These are phyloP conservation scores for Ophioninae sp. DNA, from an alignment of 2,888 invertebrate genomes.

Conservation along the genomic window DNA sequence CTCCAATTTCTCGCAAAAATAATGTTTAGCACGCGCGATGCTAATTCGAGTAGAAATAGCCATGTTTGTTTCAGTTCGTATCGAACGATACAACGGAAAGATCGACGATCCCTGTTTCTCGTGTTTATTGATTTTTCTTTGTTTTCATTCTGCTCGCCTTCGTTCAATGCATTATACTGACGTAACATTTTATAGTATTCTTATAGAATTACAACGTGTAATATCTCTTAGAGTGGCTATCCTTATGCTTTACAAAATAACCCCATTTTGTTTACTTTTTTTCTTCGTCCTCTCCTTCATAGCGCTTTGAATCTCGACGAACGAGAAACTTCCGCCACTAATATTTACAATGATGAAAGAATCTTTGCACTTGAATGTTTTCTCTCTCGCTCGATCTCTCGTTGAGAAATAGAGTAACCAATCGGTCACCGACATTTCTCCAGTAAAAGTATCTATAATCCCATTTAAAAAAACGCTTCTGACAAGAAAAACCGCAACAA, in stretches of 20 bases:
- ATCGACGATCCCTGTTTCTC: slow-evolving; percentile 71
- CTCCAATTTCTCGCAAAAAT: slow-evolving; percentile 1
- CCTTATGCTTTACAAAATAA: slow-evolving; percentile 64
- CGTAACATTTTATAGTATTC: slow-evolving; percentile 78
- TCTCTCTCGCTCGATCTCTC: slow-evolving; percentile 29
- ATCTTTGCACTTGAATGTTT: slow-evolving; percentile 11
- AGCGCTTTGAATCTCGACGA: slow-evolving; percentile 43
- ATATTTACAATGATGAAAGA: slow-evolving; percentile 61
- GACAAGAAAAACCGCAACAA: slow-evolving; percentile 22
- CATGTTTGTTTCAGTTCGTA: slow-evolving; percentile 20
- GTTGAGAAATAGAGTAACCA: slow-evolving; percentile 20
- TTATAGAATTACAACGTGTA: slow-evolving; percentile 77
- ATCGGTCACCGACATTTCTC: not conserved
- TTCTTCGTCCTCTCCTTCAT: slow-evolving; percentile 54
- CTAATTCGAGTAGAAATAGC: slow-evolving; percentile 8
- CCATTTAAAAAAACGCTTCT: slow-evolving; percentile 32
- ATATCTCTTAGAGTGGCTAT: slow-evolving; percentile 76
- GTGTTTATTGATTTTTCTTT: too few relatives aligned
- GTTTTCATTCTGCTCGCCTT: slow-evolving; percentile 53
- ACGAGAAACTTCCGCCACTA: slow-evolving; percentile 42
- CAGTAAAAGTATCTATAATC: slow-evolving; percentile 51
- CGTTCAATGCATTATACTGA: slow-evolving; percentile 74
- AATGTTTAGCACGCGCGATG: not conserved
- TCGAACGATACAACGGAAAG: slow-evolving; percentile 68
- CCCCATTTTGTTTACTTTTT: slow-evolving; percentile 65